Conservation (phyloP, 2,113 vertebrate species). For the Sitta europaea region DNA sequence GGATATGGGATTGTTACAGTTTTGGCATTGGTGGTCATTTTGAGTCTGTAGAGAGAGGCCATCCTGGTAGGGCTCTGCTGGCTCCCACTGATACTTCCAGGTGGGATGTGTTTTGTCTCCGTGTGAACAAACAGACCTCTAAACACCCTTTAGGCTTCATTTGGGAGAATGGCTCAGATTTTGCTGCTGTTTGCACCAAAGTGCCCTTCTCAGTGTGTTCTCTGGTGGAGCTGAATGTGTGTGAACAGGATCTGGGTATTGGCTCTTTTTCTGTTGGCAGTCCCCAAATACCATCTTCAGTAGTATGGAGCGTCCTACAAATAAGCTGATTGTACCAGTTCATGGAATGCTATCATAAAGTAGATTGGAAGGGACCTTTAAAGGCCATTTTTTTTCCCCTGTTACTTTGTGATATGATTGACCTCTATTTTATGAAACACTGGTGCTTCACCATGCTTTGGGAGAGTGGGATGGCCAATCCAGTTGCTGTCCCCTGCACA, state of each 20-base stretch:
- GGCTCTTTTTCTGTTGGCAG: not conserved
- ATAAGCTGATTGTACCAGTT: not conserved
- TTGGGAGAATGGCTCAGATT: not conserved
- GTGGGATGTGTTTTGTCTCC: not conserved
- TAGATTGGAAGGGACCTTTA: not conserved
- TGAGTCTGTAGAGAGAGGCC: not conserved
- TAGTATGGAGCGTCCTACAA: not conserved
- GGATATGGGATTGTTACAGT: fast-evolving
- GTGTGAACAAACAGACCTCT: not conserved
- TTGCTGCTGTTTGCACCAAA: not conserved
- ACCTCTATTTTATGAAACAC: not conserved
- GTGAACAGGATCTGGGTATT: not conserved
- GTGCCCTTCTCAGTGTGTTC: not conserved
- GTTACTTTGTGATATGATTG: not conserved
- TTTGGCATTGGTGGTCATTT: not conserved
- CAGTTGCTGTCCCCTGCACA: not conserved
- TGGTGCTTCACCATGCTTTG: not conserved
- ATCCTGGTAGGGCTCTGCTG: not conserved
- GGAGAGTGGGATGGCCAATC: not conserved
- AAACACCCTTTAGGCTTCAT: not conserved
- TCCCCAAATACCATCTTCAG: not conserved
- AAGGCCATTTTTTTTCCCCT: not conserved
- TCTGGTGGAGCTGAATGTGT: not conserved
- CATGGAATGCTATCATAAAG: not conserved
- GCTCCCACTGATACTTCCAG: not conserved